phyloP scores from a whole-genome alignment of 2,888 invertebrate genomes.

The Diplazon laetatorius region DNA sequence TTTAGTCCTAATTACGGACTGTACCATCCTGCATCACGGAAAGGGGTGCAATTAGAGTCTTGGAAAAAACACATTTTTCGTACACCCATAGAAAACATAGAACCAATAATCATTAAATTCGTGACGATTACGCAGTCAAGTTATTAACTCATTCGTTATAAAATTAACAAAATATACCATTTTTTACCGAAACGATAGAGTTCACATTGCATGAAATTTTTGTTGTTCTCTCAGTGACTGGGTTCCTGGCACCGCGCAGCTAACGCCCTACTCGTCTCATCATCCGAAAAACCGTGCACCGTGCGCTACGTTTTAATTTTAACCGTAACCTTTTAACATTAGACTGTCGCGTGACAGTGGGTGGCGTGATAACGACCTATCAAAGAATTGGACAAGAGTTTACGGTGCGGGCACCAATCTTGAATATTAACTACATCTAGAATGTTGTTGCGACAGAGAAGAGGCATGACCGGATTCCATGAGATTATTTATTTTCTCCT shows the following conservation, averaged over 20 bases:
- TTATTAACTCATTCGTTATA: too few relatives aligned
- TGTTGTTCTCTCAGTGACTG: too few relatives aligned
- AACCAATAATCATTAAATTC: neutral
- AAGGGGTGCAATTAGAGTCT: neutral
- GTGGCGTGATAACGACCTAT: slow-evolving; percentile 71
- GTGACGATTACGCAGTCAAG: too few relatives aligned
- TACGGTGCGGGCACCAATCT: slow-evolving; percentile 82
- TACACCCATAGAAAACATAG: neutral
- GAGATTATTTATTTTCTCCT: slow-evolving; percentile 50
- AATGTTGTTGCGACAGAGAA: slow-evolving; percentile 62
- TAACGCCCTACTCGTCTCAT: too few relatives aligned
- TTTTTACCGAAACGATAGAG: too few relatives aligned
- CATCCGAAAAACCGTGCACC: slow-evolving; percentile 10
- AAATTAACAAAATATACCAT: too few relatives aligned
- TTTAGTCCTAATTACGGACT: neutral
- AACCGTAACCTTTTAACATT: slow-evolving; percentile 70
- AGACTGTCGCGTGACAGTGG: slow-evolving; percentile 67
- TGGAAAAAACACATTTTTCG: neutral
- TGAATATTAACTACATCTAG: slow-evolving; percentile 77
- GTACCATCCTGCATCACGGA: neutral
- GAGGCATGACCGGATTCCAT: slow-evolving; percentile 56
- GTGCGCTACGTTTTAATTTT: slow-evolving; percentile 18
- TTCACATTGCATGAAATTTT: too few relatives aligned
- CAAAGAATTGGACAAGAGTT: slow-evolving; percentile 82
- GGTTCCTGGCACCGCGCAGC: too few relatives aligned